These are phyloP conservation scores for Xestia c-nigrum DNA, from an alignment of 2,888 invertebrate species.

Conservation along the genomic window DNA sequence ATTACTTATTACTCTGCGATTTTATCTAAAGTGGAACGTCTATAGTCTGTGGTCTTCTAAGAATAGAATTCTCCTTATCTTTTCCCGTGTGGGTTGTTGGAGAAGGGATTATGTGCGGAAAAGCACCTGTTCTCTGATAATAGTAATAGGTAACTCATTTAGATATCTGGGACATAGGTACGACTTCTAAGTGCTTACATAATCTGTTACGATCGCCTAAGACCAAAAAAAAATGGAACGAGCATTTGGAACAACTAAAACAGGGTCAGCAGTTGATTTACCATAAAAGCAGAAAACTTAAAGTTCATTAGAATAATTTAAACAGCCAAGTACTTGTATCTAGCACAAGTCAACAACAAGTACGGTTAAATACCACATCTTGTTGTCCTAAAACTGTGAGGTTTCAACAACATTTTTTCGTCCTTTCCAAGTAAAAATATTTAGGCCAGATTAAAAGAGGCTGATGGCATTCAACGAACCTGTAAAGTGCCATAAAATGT, in stretches of 20 bases:
- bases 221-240: conserved; percentile 40
- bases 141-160: conserved; percentile 49
- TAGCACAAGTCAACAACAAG: conserved; percentile 57
- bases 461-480: conserved; percentile 59
- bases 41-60: conserved; percentile 20
- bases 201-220: conserved; percentile 11
- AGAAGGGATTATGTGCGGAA: conserved; percentile 43
- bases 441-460: conserved; percentile 65
- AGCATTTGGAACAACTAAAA: conserved; percentile 34
- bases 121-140: conserved; percentile 54
- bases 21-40: conserved; percentile 37
- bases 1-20: conserved; percentile 38
- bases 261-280: conserved; percentile 31
- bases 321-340: conserved; percentile 43
- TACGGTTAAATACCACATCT: conserved; percentile 51
- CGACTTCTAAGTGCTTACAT: conserved; percentile 36
- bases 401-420: conserved; percentile 58
- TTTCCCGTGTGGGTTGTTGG: conserved; percentile 42
- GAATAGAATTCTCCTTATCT: conserved; percentile 47
- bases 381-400: conserved; percentile 53
- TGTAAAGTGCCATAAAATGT: conserved; percentile 64
- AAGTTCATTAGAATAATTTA: conserved; percentile 58
- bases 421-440: conserved; percentile 60
- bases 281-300: conserved; percentile 48
- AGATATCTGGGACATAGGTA: conserved; percentile 48